Conservation (phyloP, 1,140 invertebrate species). For the Drosophila kohkoa region DNA sequence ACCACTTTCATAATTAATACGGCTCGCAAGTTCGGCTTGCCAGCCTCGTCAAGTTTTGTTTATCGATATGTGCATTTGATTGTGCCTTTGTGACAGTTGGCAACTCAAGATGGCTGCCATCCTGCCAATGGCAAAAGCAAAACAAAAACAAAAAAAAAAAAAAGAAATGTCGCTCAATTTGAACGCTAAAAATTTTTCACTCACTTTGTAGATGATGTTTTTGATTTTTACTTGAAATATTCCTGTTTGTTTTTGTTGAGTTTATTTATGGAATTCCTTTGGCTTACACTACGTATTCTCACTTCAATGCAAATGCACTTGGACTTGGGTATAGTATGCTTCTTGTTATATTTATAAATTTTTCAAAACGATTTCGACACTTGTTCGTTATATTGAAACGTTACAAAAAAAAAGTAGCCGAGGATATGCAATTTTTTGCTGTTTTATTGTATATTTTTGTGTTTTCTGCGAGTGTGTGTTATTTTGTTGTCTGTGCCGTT, state of each 20-base stretch:
- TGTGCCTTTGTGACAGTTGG: neutral
- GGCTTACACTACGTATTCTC: constrained; percentile 37
- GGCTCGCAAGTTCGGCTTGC: neutral
- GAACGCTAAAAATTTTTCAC: constrained; percentile 23
- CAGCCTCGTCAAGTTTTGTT: neutral
- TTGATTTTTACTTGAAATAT: neutral
- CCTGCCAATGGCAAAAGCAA: neutral
- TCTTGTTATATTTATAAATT: neutral
- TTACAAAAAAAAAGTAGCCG: constrained; percentile 25
- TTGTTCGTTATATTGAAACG: constrained; percentile 17
- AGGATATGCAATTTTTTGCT: constrained; percentile 4
- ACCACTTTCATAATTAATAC: neutral
- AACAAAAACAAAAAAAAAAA: neutral
- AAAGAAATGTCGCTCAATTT: constrained; percentile 18
- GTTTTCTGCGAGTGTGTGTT: constrained; percentile 26
- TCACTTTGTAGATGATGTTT: constrained; percentile 23
- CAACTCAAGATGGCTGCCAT: neutral
- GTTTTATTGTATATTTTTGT: constrained; percentile 26
- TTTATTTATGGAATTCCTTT: constrained; percentile 43
- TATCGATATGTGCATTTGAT: neutral
- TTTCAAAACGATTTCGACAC: constrained; percentile 14
- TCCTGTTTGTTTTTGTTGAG: constrained; percentile 6
- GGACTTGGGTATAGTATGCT: constrained; percentile 35
- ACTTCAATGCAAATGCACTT: constrained; percentile 53
- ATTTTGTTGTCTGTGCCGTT: constrained; percentile 60